Evolutionary conservation across 2,888 invertebrate genomes (phyloP).

Genomic region (Tinea pellionella): DNA sequence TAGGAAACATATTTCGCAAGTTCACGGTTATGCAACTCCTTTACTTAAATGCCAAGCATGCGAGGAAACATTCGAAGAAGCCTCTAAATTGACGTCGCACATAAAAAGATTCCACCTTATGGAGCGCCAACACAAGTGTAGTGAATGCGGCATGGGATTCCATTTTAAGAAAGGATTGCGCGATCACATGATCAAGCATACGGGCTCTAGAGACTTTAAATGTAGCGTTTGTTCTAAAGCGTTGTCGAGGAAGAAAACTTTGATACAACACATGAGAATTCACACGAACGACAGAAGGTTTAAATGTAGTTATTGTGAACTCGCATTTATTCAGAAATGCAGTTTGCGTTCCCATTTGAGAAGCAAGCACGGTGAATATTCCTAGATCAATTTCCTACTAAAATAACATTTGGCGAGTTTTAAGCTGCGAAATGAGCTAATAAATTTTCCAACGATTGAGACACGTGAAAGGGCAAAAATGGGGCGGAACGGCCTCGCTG

Average conservation of each 20-base stretch:
- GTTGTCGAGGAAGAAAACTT: conserved; percentile 12
- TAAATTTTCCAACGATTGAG: no score
- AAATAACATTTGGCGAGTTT: no score
- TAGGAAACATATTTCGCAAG: conserved; percentile 38
- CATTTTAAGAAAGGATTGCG: not conserved
- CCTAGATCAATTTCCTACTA: no score
- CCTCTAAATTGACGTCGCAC: conserved; percentile 55
- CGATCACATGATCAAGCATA: conserved; percentile 2
- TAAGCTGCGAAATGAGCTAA: no score
- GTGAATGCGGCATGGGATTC: not conserved
- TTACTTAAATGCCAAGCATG: conserved; percentile 55
- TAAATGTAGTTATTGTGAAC: conserved; percentile 12
- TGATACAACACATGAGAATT: conserved; percentile 24
- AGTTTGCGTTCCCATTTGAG: conserved; percentile 55
- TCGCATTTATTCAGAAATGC: conserved; percentile 34
- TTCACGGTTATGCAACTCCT: conserved; percentile 44
- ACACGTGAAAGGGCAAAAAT: no score
- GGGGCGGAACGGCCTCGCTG: no score
- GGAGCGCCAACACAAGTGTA: conserved; percentile 9
- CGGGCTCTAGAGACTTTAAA: conserved; percentile 20
- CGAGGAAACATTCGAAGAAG: conserved; percentile 53
- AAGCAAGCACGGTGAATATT: conserved; percentile 38
- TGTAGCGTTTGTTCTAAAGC: conserved; percentile 28
- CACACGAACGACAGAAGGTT: conserved; percentile 25
- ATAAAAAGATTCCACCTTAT: conserved; percentile 34